Evolutionary conservation across 2,113 vertebrate species (phyloP).

Genomic region (Pongo abelii): DNA sequence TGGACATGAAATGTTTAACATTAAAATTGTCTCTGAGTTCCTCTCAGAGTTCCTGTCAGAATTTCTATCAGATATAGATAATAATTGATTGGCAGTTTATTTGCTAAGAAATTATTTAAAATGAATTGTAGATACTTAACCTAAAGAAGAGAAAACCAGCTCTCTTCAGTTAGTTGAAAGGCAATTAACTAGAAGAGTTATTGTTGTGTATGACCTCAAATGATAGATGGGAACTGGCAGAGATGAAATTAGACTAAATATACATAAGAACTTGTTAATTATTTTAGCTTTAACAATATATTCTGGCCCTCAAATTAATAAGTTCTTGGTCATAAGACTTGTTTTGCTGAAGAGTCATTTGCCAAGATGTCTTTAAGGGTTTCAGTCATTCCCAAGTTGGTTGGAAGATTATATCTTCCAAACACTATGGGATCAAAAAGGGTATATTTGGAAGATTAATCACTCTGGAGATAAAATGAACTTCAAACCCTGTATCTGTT

Average conservation of each 20-base stretch:
- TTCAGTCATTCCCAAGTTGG: background rate
- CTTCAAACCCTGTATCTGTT: background rate
- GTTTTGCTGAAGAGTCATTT: background rate
- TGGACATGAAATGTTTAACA: background rate
- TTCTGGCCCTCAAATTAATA: background rate
- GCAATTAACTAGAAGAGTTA: background rate
- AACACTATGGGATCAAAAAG: background rate
- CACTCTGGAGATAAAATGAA: background rate
- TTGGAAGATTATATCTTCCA: background rate
- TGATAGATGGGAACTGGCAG: background rate
- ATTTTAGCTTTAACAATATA: background rate
- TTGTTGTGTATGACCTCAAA: background rate
- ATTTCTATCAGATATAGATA: background rate
- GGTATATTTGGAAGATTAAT: background rate
- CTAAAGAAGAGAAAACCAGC: background rate
- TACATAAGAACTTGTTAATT: background rate
- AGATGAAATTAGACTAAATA: background rate
- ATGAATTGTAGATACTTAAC: background rate
- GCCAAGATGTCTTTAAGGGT: background rate
- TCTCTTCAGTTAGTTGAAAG: background rate
- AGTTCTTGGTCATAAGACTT: background rate
- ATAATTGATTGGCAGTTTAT: background rate
- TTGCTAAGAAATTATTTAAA: background rate
- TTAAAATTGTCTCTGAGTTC: background rate
- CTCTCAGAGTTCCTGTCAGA: background rate